A percentile compares a stretch with the other conserved stretches of the same genome.
phyloP scores from a whole-genome alignment of 2,797 vertebrate genomes.

The Sphenodon punctatus region DNA sequence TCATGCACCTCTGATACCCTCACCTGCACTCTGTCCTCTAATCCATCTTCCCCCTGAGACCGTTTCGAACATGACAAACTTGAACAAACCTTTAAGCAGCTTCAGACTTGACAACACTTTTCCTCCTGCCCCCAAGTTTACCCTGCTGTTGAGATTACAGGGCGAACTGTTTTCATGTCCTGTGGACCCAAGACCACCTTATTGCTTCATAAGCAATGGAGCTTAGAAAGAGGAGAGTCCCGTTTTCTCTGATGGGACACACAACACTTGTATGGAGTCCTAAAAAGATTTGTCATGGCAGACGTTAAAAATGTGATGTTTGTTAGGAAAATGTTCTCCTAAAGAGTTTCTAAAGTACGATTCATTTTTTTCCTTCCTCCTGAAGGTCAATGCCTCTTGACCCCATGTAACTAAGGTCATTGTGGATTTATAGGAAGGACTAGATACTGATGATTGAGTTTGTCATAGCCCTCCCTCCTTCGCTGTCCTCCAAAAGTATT shows the following conservation, averaged over 20 bases:
- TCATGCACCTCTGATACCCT: not conserved
- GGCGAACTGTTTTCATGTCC: not conserved
- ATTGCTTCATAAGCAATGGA: not conserved
- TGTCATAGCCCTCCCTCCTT: constrained; percentile 18
- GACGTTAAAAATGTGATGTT: constrained; percentile 3
- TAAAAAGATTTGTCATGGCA: not conserved
- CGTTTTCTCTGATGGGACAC: not conserved
- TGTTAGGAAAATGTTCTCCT: not conserved
- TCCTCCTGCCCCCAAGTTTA: constrained; percentile 10
- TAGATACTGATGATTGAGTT: constrained; percentile 7
- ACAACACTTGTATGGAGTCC: not conserved
- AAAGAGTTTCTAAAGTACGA: not conserved
- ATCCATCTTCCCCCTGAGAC: constrained; percentile 23
- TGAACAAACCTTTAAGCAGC: constrained; percentile 17
- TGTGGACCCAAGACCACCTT: not conserved
- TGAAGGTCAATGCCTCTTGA: not conserved
- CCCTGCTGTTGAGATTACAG: constrained; percentile 2
- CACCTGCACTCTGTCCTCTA: not conserved
- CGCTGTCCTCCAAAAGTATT: not conserved
- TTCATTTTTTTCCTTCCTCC: constrained; percentile 34
- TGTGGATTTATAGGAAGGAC: not conserved
- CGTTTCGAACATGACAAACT: not conserved
- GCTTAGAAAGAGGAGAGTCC: constrained; percentile 2
- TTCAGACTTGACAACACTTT: constrained; percentile 29
- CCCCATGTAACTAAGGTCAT: constrained; percentile 26